Evolutionary conservation across 1,140 invertebrate genomes (phyloP), one percentile per base, ranked within the genome.

Genomic region (Adoxophyes honmai): DNA sequence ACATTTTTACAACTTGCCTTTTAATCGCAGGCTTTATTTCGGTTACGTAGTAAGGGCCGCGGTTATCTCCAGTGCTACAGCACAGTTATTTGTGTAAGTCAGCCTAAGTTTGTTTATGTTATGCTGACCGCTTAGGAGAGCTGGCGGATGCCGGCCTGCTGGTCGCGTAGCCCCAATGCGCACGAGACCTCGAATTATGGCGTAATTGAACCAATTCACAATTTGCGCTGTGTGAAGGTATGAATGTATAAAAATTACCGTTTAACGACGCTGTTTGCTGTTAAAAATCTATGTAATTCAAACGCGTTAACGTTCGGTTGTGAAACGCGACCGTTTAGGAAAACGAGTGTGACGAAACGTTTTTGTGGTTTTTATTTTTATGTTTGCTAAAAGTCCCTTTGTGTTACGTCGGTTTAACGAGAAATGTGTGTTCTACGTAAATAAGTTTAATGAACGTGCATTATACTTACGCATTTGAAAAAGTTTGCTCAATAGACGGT

Each of bases 21-120:
- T n/a, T n/a, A n/a, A n/a, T n/a, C n/a, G n/a, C n/a, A n/a, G n/a
- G n/a, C 53, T 13, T 54, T 64, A 66, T 53, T 57, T 28, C 6
- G 21, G 62, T 60, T 58, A 64, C 52, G 58, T 64, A n/a, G 63
- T 70, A 37, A 59, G 62, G 58, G 16, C 60, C 59, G 55, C 64
- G 64, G 64, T n/a, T n/a, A n/a, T n/a, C n/a, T n/a, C 59, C 55
- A 58, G 64, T 61, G 58, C 56, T 60, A 60, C 60, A 60, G 34
- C 35, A 37, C 38, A 6, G 21, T 2, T 28, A 3, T 6, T 28
- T 28, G 21, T 36, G 34, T 36, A 36, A 36, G 9, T 36, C n/a
- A 4, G 8, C 3, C n/a, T 11, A 36, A 36, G 39, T 44, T 44
- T 44, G 39, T 44, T 44, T 44, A 44, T 21, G 18, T 44, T 44